Conservation (phyloP, 2,888 invertebrate species). For the Theodoxus fluviatilis region DNA sequence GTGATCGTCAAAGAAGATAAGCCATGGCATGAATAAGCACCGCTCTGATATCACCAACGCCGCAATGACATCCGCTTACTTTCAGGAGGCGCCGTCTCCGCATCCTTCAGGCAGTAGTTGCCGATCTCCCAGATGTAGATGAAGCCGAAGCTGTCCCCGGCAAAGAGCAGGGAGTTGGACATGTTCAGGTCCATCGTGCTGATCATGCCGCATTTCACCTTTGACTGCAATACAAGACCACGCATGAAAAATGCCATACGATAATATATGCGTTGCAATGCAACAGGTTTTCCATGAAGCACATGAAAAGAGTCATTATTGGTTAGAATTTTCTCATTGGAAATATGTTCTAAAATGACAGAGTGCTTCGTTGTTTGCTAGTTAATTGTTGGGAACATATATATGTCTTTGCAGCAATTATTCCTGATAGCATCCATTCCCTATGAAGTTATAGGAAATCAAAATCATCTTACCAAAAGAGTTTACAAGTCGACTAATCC, state of each 20-base stretch:
- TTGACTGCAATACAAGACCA: conserved; percentile 38
- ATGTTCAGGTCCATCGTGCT: conserved; percentile 52
- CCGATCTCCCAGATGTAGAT: conserved; percentile 62
- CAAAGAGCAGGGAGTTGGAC: conserved; percentile 51
- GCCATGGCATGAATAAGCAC: no score
- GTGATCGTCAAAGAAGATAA: no score
- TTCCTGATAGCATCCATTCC: no score
- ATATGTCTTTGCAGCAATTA: no score
- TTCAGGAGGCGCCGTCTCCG: conserved; percentile 53
- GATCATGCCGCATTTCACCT: conserved; percentile 49
- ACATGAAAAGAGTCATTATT: neutral
- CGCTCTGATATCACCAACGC: neutral
- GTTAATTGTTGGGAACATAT: no score
- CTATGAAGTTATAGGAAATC: no score
- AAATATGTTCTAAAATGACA: neutral
- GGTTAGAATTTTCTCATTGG: neutral
- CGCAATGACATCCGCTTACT: conserved; percentile 43
- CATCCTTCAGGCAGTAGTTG: conserved; percentile 51
- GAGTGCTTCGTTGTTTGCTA: no score
- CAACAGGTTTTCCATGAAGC: conserved; percentile 19
- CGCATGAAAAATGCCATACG: no score
- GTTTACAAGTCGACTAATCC: neutral
- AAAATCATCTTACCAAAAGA: no score
- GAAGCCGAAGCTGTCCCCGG: conserved; percentile 63
- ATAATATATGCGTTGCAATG: no score